phyloP scores from a whole-genome alignment of 2,888 invertebrate species.

The Agrotis puta region DNA sequence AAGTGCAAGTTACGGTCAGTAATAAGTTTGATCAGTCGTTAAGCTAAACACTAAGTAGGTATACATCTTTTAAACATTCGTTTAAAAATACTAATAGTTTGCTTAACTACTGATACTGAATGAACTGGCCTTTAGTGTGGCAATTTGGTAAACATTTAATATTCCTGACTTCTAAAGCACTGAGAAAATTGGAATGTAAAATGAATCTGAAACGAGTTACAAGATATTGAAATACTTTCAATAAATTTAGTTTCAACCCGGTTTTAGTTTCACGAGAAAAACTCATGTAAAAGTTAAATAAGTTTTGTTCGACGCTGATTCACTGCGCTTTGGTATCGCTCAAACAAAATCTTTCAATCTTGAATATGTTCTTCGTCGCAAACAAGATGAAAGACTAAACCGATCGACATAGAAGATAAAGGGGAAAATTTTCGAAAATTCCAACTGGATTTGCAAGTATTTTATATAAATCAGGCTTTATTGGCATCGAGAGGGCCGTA shows the following conservation, averaged over 20 bases:
- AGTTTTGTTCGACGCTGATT: constrained; percentile 19
- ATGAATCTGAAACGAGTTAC: background rate
- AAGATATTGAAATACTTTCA: constrained; percentile 7
- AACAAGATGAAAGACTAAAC: constrained; percentile 54
- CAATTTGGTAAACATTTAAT: too few relatives aligned
- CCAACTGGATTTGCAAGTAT: constrained; percentile 76
- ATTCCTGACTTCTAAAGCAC: background rate
- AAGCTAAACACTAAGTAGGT: too few relatives aligned
- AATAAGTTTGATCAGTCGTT: too few relatives aligned
- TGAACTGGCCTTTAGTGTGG: background rate
- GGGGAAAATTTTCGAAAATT: constrained; percentile 66
- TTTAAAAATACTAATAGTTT: too few relatives aligned
- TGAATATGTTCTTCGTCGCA: constrained; percentile 39
- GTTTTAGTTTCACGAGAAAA: constrained; percentile 30
- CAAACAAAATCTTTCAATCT: constrained; percentile 29
- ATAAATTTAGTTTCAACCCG: constrained; percentile 16
- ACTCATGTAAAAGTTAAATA: constrained; percentile 22
- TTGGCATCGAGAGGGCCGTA: constrained; percentile 87
- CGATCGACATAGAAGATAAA: constrained; percentile 55
- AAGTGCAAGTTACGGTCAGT: too few relatives aligned
- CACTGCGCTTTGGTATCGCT: constrained; percentile 28
- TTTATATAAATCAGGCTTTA: constrained; percentile 87
- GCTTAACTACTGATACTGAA: background rate
- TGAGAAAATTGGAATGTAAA: background rate
- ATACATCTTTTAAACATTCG: too few relatives aligned